Base-by-base conservation (phyloP, 2,888 invertebrate species). In the Blomia tropicalis region DNA sequence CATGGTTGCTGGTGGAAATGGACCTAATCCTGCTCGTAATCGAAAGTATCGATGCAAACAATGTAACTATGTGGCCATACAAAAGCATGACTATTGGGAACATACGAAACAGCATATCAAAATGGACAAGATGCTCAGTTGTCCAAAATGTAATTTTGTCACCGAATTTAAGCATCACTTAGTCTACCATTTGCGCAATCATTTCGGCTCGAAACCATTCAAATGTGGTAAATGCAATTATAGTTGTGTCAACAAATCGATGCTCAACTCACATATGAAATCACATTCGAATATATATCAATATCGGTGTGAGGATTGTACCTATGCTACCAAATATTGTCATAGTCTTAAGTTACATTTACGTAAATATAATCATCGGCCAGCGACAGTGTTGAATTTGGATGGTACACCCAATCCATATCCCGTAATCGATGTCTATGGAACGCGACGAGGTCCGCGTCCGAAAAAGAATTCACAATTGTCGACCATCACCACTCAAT, bases 131-230 rank as follows among this genome's bases (percentile, higher is more conserved):
- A 80, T 88, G 69, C 77, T 98, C 30, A 82, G 82, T 65, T 98
- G 98, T 71, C 83, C 85, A 3, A 83, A 85, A 70, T 98, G 98
- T 72, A 87, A 89, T 0, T 99, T 99, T 71, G 92, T 95, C 2
- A 99, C 98, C 0, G 95, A 96, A 73, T 90, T 91, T 77, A 98
- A 98, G 71, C 98, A 99, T 73, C 98, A 99, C 70, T 76, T 96
- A 64, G 95, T 96, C 73, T 99, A 96, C 71, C 98, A 95, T 73
- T 80, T 93, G 73, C 80, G 90, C 47, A 95, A 95, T 73, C 98
- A 98, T 75, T 81, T 84, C 70, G 91, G 92, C 43, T 84, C 86
- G 0, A 99, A 99, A 72, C 96, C 96, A 1, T 95, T 87, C 78
- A 86, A 87, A 73, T 96, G 95, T 74, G 80, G 80, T 66, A 83